Percentiles rank a stretch among this genome's conserved stretches.
Conservation (phyloP, 2,797 vertebrate species). For the Avahi laniger region DNA sequence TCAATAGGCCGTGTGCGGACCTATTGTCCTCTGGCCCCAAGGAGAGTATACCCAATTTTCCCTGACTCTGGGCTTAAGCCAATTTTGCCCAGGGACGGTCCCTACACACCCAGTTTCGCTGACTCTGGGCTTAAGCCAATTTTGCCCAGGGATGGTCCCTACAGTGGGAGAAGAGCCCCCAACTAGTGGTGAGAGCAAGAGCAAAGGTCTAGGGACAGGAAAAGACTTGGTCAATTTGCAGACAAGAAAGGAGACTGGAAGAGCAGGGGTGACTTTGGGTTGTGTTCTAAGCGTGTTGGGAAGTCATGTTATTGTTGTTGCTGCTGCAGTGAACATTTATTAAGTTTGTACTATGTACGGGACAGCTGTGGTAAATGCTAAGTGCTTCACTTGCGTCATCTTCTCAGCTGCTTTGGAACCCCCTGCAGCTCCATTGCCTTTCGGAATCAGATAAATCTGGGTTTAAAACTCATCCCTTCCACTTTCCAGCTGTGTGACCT, state of each 20-base stretch:
- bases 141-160: too few species aligned
- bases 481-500: background rate
- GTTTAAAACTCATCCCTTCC: background rate
- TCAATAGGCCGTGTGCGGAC: too few species aligned
- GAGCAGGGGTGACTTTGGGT: background rate
- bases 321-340: background rate
- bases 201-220: background rate
- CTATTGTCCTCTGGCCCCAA: too few species aligned
- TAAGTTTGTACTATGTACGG: background rate
- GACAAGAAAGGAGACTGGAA: background rate
- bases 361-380: background rate
- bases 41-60: too few species aligned
- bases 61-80: too few species aligned
- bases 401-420: background rate
- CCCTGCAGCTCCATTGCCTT: background rate
- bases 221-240: background rate
- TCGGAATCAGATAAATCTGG: background rate
- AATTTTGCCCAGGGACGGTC: too few species aligned
- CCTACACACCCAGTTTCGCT: too few species aligned
- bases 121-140: too few species aligned
- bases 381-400: background rate
- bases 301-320: background rate
- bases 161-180: background rate
- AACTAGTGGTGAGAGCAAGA: background rate
- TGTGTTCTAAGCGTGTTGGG: background rate